These are phyloP conservation scores for Corythornis vintsioides DNA, from an alignment of 2,113 vertebrate species.

Conservation along the genomic window DNA sequence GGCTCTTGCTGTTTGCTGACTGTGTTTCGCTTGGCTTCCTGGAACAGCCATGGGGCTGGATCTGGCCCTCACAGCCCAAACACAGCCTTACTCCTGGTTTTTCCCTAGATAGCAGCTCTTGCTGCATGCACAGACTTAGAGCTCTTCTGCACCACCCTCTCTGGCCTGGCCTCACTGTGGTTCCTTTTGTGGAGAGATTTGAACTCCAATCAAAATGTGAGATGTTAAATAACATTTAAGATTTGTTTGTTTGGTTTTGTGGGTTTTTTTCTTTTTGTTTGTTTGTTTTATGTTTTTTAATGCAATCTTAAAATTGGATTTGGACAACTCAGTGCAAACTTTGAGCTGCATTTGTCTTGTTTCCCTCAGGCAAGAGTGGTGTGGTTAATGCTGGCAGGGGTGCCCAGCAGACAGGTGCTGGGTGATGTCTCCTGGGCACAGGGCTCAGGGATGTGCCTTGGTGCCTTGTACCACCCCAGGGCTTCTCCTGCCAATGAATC, in stretches of 20 bases:
- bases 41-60: accelerated
- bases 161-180: accelerated
- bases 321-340: accelerated
- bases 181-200: neutral
- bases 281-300: neutral
- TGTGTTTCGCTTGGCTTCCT: neutral
- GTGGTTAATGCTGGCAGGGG: accelerated
- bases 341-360: neutral
- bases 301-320: neutral
- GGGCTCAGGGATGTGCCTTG: accelerated
- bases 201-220: neutral
- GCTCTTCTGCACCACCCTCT: neutral
- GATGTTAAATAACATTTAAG: neutral
- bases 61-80: neutral
- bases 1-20: neutral
- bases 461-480: accelerated
- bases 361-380: neutral
- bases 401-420: neutral
- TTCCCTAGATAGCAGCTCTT: neutral
- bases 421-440: no score
- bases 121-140: neutral
- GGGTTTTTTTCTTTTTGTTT: neutral
- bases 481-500: accelerated
- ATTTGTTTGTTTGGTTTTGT: neutral
- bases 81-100: accelerated